Conservation (phyloP, 1,140 invertebrate species). For the Luehdorfia chinensis region DNA sequence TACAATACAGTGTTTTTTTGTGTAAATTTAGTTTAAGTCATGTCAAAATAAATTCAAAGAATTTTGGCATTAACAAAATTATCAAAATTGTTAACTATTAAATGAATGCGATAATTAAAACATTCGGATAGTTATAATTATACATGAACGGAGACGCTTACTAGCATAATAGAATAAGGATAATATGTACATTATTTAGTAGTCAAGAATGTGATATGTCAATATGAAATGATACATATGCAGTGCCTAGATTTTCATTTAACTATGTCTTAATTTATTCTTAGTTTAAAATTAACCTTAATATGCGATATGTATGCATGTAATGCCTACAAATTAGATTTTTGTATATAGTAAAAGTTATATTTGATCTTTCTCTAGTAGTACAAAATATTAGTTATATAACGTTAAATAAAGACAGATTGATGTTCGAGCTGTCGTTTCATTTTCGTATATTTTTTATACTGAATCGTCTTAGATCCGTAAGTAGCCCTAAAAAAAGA, state of each 20-base stretch:
- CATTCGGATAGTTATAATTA: constrained; percentile 45
- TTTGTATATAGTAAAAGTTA: constrained; percentile 60
- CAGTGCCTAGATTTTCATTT: constrained; percentile 72
- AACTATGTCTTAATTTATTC: constrained; percentile 44
- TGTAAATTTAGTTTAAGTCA: no score
- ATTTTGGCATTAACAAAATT: no score
- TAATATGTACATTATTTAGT: constrained; percentile 43
- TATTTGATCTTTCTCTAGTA: constrained; percentile 66
- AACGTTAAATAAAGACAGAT: constrained; percentile 73
- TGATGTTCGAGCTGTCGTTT: constrained; percentile 68
- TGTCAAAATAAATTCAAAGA: no score
- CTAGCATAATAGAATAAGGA: constrained; percentile 61
- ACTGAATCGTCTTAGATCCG: no score
- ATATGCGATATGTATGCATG: constrained; percentile 16
- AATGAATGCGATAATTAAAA: no score
- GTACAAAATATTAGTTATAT: constrained; percentile 69
- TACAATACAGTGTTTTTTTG: no score
- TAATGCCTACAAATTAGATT: constrained; percentile 40
- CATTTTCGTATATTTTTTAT: no score
- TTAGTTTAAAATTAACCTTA: constrained; percentile 17
- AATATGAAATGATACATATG: constrained; percentile 49
- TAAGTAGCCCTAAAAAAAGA: no score
- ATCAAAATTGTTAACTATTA: no score
- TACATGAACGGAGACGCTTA: constrained; percentile 72
- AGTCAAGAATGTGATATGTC: constrained; percentile 68